These are phyloP conservation scores for Drosophila auraria DNA, from an alignment of 1,140 invertebrate genomes.

Conservation along the genomic window DNA sequence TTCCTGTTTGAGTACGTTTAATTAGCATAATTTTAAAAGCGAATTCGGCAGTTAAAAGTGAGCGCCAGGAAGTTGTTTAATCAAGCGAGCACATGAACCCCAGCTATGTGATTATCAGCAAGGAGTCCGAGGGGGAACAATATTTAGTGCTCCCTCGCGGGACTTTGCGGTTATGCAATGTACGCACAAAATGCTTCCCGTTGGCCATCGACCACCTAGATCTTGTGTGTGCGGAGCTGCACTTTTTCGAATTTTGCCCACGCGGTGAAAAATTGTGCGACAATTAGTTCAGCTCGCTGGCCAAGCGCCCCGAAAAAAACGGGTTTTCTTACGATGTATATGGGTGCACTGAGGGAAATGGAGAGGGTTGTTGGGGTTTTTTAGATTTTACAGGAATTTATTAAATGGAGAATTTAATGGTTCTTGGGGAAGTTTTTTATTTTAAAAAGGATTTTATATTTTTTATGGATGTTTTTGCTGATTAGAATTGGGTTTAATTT, in stretches of 20 bases:
- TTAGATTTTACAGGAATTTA: constrained; percentile 11
- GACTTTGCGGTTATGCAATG: constrained; percentile 39
- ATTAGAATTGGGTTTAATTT: no score
- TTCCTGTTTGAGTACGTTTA: constrained; percentile 54
- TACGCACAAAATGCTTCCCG: constrained; percentile 56
- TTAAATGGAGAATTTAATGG: not conserved
- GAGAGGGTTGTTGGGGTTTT: not conserved
- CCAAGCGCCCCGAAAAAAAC: constrained; percentile 49
- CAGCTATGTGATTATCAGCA: constrained; percentile 30
- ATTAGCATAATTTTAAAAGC: constrained; percentile 55
- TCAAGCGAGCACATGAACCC: constrained; percentile 33
- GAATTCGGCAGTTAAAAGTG: constrained; percentile 29
- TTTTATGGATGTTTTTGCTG: no score
- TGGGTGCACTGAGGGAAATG: not conserved
- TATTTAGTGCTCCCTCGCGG: constrained; percentile 20
- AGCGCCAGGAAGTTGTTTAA: constrained; percentile 51
- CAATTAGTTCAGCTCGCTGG: constrained; percentile 69
- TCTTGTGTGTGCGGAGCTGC: constrained; percentile 26
- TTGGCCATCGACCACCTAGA: constrained; percentile 41
- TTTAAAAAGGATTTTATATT: not conserved
- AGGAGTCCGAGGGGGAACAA: constrained; percentile 1
- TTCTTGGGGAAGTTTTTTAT: no score
- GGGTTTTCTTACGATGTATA: constrained; percentile 42
- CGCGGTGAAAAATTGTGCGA: constrained; percentile 73
- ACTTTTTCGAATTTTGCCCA: constrained; percentile 54